Conservation (phyloP, 92 coral and sea anemone genomes). For the Siderastrea siderea region DNA sequence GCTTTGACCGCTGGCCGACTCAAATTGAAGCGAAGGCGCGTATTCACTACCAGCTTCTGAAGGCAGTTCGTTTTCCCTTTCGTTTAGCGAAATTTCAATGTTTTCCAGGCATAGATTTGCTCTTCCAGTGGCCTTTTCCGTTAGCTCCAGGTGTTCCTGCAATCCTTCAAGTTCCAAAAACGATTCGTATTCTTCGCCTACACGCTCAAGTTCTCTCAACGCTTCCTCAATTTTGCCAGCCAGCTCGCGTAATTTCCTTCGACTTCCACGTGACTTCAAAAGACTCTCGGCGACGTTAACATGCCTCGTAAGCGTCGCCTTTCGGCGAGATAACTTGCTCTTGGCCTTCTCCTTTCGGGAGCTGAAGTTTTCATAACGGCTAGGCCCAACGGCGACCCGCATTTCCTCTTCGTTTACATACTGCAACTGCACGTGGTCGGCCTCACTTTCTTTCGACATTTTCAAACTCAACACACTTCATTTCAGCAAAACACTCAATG, state of each 20-base stretch:
- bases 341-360: too few relatives aligned
- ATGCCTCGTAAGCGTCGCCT: slow-evolving; percentile 25
- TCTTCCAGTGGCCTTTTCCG: slow-evolving; percentile 10
- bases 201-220: slow-evolving; percentile 26
- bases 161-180: slow-evolving; percentile 18
- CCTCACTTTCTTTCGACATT: too few relatives aligned
- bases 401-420: too few relatives aligned
- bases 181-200: slow-evolving; percentile 30
- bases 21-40: slow-evolving; percentile 8
- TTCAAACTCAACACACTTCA: too few relatives aligned
- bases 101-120: slow-evolving; percentile 20
- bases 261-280: slow-evolving; percentile 26
- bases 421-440: too few relatives aligned
- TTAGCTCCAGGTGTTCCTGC: slow-evolving; percentile 4
- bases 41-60: slow-evolving; percentile 29
- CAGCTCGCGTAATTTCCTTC: slow-evolving; percentile 21
- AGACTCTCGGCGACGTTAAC: slow-evolving; percentile 20
- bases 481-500: too few relatives aligned
- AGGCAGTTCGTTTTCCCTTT: slow-evolving; percentile 37
- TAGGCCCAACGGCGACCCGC: too few relatives aligned
- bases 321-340: slow-evolving; percentile 30
- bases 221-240: slow-evolving; percentile 49
- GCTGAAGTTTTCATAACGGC: too few relatives aligned
- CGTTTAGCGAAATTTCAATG: slow-evolving; percentile 30
- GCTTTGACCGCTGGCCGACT: slow-evolving; percentile 1